Evolutionary conservation across 2,113 vertebrate genomes (phyloP).

Genomic region (Struthidea cinerea): DNA sequence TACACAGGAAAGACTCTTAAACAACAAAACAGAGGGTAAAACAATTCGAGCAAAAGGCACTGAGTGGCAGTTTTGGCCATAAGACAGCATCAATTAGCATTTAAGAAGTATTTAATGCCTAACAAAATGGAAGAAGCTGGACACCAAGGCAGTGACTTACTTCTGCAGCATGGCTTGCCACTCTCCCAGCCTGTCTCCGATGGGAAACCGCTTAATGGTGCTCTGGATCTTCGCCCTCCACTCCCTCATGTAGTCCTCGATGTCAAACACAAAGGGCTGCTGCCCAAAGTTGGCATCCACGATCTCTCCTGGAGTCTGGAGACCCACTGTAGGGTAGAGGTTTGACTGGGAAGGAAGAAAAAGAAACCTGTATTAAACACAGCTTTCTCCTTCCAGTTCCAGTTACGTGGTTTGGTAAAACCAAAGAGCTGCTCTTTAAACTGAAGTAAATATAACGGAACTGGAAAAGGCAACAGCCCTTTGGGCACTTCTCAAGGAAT

Average conservation of each 20-base stretch:
- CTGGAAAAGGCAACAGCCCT: neutral
- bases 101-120: neutral
- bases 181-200: conserved; percentile 92
- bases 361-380: conserved; percentile 39
- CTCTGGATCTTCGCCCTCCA: conserved; percentile 95
- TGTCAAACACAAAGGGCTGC: conserved; percentile 98
- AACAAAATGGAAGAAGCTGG: neutral
- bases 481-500: neutral
- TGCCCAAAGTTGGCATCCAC: conserved; percentile 98
- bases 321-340: conserved; percentile 95
- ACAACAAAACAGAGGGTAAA: neutral
- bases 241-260: conserved; percentile 98
- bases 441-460: neutral
- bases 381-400: neutral
- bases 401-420: neutral
- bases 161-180: conserved; percentile 98
- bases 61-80: neutral
- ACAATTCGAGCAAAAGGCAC: neutral
- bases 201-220: conserved; percentile 93
- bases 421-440: neutral
- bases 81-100: neutral
- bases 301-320: conserved; percentile 97
- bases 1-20: neutral
- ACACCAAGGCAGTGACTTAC: conserved; percentile 71
- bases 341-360: conserved; percentile 84